These are phyloP conservation scores for Macaca mulatta DNA, from an alignment of 2,113 vertebrate genomes.

Conservation along the genomic window DNA sequence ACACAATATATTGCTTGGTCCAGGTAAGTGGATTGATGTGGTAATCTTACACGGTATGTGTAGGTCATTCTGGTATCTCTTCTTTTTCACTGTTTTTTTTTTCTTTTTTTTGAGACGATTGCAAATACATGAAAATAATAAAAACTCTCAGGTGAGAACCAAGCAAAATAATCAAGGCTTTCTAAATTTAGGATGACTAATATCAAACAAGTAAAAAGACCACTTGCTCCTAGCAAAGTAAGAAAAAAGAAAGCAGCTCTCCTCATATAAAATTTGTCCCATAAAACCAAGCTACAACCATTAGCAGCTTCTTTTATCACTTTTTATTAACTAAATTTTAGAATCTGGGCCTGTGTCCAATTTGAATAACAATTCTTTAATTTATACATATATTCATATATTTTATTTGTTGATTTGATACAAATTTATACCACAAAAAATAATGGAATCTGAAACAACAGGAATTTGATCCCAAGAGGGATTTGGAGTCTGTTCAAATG, in stretches of 20 bases:
- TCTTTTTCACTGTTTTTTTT: not conserved
- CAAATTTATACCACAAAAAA: not conserved
- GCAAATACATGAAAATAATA: not conserved
- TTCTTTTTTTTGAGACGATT: not conserved
- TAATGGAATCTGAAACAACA: not conserved
- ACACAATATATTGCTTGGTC: not conserved
- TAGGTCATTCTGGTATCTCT: not conserved
- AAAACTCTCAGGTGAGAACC: not conserved
- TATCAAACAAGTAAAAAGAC: not conserved
- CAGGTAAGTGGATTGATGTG: not conserved
- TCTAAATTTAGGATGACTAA: not conserved
- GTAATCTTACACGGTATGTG: not conserved
- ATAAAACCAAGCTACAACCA: not conserved
- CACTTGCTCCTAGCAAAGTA: not conserved
- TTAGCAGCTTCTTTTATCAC: not conserved
- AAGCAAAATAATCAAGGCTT: not conserved
- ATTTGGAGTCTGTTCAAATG: not conserved
- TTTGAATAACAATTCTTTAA: not conserved
- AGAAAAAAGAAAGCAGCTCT: not conserved
- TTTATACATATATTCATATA: not conserved
- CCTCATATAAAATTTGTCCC: not conserved
- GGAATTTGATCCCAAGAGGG: not conserved
- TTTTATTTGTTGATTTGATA: not conserved
- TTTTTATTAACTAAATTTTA: not conserved
- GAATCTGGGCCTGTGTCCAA: not conserved